Evolutionary conservation across 2,113 vertebrate species (phyloP).

Genomic region (Thymallus thymallus): DNA sequence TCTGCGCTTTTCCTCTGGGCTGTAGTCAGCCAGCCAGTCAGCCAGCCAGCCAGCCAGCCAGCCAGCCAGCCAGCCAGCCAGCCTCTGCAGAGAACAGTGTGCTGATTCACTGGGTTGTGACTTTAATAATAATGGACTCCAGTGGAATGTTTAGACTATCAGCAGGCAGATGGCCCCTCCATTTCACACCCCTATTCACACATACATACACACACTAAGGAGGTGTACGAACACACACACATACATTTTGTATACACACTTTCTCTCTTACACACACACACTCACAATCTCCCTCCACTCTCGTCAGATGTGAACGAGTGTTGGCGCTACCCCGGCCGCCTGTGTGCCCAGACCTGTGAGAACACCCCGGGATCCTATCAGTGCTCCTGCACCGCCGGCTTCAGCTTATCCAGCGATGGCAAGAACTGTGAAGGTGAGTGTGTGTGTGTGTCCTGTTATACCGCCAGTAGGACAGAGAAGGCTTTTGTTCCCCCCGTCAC

Average conservation of each 20-base stretch:
- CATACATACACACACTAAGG: slow-evolving; percentile 12
- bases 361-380: slow-evolving; percentile 91
- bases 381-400: slow-evolving; percentile 87
- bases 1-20: slow-evolving; percentile 20
- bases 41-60: no score
- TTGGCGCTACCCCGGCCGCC: slow-evolving; percentile 85
- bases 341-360: slow-evolving; percentile 94
- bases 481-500: not conserved
- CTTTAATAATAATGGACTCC: slow-evolving; percentile 59
- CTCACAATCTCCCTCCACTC: slow-evolving; percentile 19
- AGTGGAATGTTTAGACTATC: slow-evolving; percentile 60
- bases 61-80: not conserved
- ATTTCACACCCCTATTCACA: slow-evolving; percentile 32
- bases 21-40: not conserved
- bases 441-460: not conserved
- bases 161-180: slow-evolving; percentile 50
- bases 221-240: not conserved
- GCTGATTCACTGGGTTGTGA: slow-evolving; percentile 62
- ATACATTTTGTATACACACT: no score
- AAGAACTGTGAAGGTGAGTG: slow-evolving; percentile 90
- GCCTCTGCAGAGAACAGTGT: slow-evolving; percentile 41
- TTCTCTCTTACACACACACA: not conserved
- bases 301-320: slow-evolving; percentile 90
- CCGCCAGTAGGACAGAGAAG: not conserved
- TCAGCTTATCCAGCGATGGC: slow-evolving; percentile 81